These are phyloP conservation scores for Danaus melanippus DNA, from an alignment of 1,140 invertebrate species.

Conservation along the genomic window DNA sequence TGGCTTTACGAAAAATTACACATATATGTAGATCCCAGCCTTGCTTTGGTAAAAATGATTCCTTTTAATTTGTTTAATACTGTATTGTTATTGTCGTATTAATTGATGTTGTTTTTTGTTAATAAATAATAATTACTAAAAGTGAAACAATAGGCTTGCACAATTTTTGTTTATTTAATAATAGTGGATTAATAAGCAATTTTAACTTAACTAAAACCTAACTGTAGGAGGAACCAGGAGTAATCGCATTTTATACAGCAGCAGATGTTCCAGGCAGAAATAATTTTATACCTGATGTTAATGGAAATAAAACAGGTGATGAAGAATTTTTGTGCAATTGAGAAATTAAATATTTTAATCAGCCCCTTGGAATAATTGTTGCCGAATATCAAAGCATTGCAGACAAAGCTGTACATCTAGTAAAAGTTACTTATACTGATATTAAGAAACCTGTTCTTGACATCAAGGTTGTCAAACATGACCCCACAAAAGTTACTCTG, in stretches of 20 bases:
- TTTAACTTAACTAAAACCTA: too few species aligned
- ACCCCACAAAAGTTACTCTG: constrained; percentile 29
- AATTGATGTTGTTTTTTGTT: constrained; percentile 8
- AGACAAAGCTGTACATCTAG: constrained; percentile 75
- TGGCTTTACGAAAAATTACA: constrained; percentile 27
- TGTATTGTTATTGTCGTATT: not conserved
- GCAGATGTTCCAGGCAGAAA: constrained; percentile 83
- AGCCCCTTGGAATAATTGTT: constrained; percentile 81
- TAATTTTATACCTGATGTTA: constrained; percentile 35
- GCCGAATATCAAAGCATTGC: constrained; percentile 76
- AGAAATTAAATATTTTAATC: constrained; percentile 76
- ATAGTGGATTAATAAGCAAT: too few species aligned
- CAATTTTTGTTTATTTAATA: too few species aligned
- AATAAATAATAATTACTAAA: too few species aligned
- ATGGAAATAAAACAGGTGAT: constrained; percentile 29
- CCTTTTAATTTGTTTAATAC: too few species aligned
- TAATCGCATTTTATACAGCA: constrained; percentile 72
- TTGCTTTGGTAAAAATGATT: constrained; percentile 73
- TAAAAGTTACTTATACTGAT: constrained; percentile 76
- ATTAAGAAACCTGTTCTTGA: constrained; percentile 35
- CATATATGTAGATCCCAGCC: constrained; percentile 33
- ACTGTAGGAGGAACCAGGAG: constrained; percentile 28
- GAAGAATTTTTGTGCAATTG: constrained; percentile 70
- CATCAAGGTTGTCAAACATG: constrained; percentile 34
- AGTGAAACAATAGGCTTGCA: too few species aligned